Conservation (phyloP, 2,113 vertebrate genomes). For the Oncorhynchus gorbuscha region DNA sequence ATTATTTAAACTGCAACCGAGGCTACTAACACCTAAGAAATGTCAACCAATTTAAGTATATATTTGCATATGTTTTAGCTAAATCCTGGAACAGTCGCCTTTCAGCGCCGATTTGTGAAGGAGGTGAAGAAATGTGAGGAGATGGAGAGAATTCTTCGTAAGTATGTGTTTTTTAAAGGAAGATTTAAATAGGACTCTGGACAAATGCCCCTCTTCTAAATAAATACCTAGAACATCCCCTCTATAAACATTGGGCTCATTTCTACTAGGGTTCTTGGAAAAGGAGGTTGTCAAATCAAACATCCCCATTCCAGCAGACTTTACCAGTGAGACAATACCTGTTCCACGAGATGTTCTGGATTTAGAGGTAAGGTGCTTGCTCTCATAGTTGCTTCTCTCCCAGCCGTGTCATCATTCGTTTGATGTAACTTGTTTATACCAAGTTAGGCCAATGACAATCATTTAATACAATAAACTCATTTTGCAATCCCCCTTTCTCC, state of each 20-base stretch:
- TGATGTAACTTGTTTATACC: no score
- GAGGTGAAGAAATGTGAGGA: slow-evolving; percentile 59
- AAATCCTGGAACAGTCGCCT: slow-evolving; percentile 36
- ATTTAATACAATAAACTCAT: background rate
- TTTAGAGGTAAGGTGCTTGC: slow-evolving; percentile 46
- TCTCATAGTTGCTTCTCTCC: no score
- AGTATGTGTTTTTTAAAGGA: no score
- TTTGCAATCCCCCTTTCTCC: background rate
- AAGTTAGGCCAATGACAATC: no score
- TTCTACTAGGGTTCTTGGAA: slow-evolving; percentile 44
- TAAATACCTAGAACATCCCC: no score
- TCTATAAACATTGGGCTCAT: no score
- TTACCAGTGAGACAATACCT: slow-evolving; percentile 23
- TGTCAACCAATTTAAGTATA: background rate
- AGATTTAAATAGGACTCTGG: no score
- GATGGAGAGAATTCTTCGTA: slow-evolving; percentile 48
- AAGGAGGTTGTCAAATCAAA: slow-evolving; percentile 50
- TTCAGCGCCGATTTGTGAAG: slow-evolving; percentile 59
- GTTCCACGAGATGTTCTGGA: slow-evolving; percentile 52
- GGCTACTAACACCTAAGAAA: no score
- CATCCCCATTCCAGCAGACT: slow-evolving; percentile 34
- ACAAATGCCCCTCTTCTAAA: no score
- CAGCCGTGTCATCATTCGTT: no score
- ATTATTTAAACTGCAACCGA: no score
- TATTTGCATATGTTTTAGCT: slow-evolving; percentile 32